Percentiles rank a stretch among this genome's conserved stretches.
Conservation (phyloP, 2,888 invertebrate genomes). For the Campoplex nolae region DNA sequence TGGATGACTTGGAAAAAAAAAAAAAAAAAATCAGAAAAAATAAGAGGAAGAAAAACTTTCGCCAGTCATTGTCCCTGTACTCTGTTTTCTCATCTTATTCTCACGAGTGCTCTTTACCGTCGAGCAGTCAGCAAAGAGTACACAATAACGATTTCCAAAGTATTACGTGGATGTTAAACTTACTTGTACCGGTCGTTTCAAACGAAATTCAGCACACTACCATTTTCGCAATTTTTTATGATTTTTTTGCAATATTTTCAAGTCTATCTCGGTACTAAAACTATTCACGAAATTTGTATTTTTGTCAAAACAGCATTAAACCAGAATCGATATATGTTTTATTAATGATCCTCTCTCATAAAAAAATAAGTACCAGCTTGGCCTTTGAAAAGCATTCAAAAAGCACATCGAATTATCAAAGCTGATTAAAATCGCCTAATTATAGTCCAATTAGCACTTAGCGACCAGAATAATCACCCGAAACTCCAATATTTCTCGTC, state of each 20-base stretch:
- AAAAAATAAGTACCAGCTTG: neutral
- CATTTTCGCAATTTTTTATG: neutral
- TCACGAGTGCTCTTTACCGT: conserved; percentile 47
- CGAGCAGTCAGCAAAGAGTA: conserved; percentile 6
- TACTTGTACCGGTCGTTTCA: conserved; percentile 1
- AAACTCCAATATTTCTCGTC: neutral
- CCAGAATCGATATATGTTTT: neutral
- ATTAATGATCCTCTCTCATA: neutral
- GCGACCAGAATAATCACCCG: neutral
- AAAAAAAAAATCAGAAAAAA: neutral
- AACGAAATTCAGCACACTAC: neutral
- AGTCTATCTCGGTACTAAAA: neutral
- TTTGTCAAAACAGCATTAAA: neutral
- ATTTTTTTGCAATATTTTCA: neutral
- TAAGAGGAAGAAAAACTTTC: conserved; percentile 10
- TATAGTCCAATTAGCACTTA: neutral
- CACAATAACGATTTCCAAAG: conserved; percentile 48
- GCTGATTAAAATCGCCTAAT: neutral
- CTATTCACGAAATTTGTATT: neutral
- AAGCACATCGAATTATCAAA: neutral
- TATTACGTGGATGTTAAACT: conserved; percentile 22
- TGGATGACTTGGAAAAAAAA: conserved; percentile 40
- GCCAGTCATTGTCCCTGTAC: conserved; percentile 28
- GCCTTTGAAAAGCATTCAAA: neutral
- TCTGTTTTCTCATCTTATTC: conserved; percentile 59